Base-by-base conservation (phyloP, 2,888 invertebrate genomes). In the Muscina levida region DNA sequence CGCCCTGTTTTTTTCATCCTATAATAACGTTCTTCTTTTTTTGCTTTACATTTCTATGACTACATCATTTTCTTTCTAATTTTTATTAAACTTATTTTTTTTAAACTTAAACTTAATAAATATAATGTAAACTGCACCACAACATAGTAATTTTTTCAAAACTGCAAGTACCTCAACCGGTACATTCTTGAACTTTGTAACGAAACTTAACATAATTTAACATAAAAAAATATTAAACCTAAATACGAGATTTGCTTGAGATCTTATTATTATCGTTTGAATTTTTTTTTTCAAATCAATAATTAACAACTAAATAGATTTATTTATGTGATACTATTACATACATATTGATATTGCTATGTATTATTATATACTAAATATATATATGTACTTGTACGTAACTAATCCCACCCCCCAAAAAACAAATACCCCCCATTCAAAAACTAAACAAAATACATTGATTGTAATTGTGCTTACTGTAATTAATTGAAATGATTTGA, bases 91-190 rank as follows among this genome's bases (percentile, higher is more conserved):
- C 8, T 70, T 68, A 37, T 72, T 56, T 75, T 39, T 44, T 67
- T 24, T 31, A 31, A n/a, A n/a, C n/a, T n/a, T n/a, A n/a, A n/a
- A n/a, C n/a, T n/a, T 31, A 31, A 68, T 15, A 68, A 57, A 72
- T 73, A 70, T 66, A 42, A 80, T 82, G 84, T 85, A 83, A 86
- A 84, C 84, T 88, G 87, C 87, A 88, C 87, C 79, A 85, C 79
- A 85, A 82, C 84, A 84, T 85, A 78, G 80, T 77, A 77, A 76
- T 31, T 11, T 19, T 71, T 70, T 66, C 82, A 83, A 85, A 87
- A 85, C 84, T 85, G 86, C 86, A 88, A 86, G 81, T 82, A 77
- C 77, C 65, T 48, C 68, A 70, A n/a, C n/a, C 74, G 81, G 83
- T 84, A 83, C 81, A 82, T 77, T 22, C 62, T 62, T 62, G 42